Evolutionary conservation across 2,888 invertebrate genomes (phyloP), one percentile per base, ranked within the genome.

Genomic region (Tetragonisca angustula): DNA sequence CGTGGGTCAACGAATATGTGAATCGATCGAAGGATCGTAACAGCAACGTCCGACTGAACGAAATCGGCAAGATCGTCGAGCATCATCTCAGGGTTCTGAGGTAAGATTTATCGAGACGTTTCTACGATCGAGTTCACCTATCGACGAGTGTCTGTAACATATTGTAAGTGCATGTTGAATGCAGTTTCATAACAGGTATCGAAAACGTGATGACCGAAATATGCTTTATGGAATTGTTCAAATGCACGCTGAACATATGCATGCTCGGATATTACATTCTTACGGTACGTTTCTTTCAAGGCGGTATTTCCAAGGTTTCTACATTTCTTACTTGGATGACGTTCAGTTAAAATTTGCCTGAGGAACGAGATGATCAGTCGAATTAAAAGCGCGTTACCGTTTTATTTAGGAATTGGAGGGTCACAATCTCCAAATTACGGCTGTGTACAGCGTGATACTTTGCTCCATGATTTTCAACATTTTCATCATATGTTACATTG

Each of bases 191-290:
- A 61, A 75, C 85, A 0, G 81, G 84, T 13, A 91, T 92, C 24
- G 93, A 93, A 59, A 75, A 80, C 24, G 83, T 91, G 56, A 81
- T 93, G 62, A 91, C 88, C 73, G 86, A 86, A 69, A 90, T 93
- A 76, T 92, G 92, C 67, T 88, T 94, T n/a, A 87, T 92, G 32
- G 94, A 94, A 88, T 85, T 93, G 54, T 62, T 92, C 21, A 93
- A 92, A 17, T 92, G 92, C 67, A 92, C 93, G 0, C 71, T 93
- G 80, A 89, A 64, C 17, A 76, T 87, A 52, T 88, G 87, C 67
- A 43, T 88, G 56, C 69, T 88, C 6, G 84, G 84, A 24, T 88
- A 86, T 73, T 88, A 82, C 54, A 79, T 69, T 6, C 70, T 88
- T 27, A 83, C 67, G 82, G 88, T 88, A 88, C n/a, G 64, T 64